A percentile compares a stretch with the other conserved stretches of the same genome.
Evolutionary conservation across 2,888 invertebrate species (phyloP).

Genomic region (Drosophila bunnanda): DNA sequence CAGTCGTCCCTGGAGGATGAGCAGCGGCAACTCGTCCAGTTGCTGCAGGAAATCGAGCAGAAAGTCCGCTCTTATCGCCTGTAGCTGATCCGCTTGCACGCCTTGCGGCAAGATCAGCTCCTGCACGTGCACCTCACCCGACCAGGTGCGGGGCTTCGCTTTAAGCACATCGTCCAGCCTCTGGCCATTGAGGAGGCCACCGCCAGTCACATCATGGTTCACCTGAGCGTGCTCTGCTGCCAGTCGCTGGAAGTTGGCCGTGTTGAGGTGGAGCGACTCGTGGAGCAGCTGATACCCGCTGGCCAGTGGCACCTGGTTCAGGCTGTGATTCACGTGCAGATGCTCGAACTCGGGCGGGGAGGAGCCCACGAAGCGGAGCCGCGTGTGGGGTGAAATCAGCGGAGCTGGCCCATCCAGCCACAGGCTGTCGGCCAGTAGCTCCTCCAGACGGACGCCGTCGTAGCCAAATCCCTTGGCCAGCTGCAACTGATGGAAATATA

Average conservation of each 20-base stretch:
- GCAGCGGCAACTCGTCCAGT: conserved; percentile 76
- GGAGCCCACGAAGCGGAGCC: conserved; percentile 81
- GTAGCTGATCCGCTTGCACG: conserved; percentile 81
- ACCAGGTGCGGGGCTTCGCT: conserved; percentile 54
- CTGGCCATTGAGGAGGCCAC: conserved; percentile 76
- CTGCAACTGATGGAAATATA: conserved; percentile 85
- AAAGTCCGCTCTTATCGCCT: conserved; percentile 80
- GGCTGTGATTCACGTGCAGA: conserved; percentile 76
- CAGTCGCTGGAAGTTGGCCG: conserved; percentile 76
- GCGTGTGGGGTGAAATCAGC: conserved; percentile 56
- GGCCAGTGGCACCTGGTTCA: conserved; percentile 83
- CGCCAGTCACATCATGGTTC: conserved; percentile 82
- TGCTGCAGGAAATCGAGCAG: conserved; percentile 74
- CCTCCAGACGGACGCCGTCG: conserved; percentile 84
- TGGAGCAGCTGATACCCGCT: conserved; percentile 68
- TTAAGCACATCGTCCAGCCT: conserved; percentile 80
- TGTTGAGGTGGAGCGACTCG: conserved; percentile 75
- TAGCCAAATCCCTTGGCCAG: conserved; percentile 81
- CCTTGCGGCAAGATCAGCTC: conserved; percentile 80
- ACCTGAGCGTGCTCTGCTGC: conserved; percentile 77
- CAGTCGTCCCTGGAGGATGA: conserved; percentile 84
- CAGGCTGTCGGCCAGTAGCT: conserved; percentile 84
- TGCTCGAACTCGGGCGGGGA: conserved; percentile 52
- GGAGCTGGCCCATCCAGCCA: conserved; percentile 83
- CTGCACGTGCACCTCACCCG: conserved; percentile 74